Conservation (phyloP, 1,140 invertebrate species). For the Drosophila lini region DNA sequence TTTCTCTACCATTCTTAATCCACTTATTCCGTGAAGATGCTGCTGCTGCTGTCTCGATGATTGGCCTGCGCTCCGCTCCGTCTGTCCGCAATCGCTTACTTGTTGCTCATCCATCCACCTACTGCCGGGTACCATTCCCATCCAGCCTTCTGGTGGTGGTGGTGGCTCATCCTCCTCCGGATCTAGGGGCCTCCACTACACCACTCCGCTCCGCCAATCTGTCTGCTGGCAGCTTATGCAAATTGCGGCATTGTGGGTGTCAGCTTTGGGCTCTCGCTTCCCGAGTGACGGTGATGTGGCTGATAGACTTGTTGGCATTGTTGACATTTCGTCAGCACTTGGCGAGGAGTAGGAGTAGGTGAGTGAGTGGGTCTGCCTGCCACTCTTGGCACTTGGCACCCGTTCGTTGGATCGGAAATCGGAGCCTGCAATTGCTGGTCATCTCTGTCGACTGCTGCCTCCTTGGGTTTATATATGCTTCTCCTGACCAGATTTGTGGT, state of each 20-base stretch:
- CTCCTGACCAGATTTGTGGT: constrained; percentile 41
- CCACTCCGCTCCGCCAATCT: constrained; percentile 28
- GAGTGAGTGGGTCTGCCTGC: constrained; percentile 48
- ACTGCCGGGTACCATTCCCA: background rate
- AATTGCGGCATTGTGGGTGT: constrained; percentile 79
- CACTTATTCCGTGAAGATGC: constrained; percentile 49
- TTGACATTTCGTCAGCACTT: constrained; percentile 77
- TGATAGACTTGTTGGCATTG: constrained; percentile 79
- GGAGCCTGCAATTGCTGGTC: constrained; percentile 45
- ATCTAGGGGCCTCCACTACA: constrained; percentile 1
- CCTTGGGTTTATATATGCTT: constrained; percentile 7
- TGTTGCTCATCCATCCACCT: constrained; percentile 60
- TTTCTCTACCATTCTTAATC: background rate
- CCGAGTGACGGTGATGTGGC: constrained; percentile 52
- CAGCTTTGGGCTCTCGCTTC: constrained; percentile 46
- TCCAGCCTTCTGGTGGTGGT: constrained; percentile 15
- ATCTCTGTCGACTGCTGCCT: constrained; percentile 10
- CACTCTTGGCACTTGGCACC: constrained; percentile 39
- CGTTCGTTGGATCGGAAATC: constrained; percentile 32
- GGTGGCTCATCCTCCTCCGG: constrained; percentile 25
- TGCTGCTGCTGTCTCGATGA: constrained; percentile 54
- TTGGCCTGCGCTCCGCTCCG: constrained; percentile 40
- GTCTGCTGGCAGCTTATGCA: constrained; percentile 76
- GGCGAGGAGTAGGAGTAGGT: constrained; percentile 27
- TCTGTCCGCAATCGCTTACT: constrained; percentile 56